phyloP scores from a whole-genome alignment of 2,797 vertebrate genomes.

The Sebastes trivittatus region DNA sequence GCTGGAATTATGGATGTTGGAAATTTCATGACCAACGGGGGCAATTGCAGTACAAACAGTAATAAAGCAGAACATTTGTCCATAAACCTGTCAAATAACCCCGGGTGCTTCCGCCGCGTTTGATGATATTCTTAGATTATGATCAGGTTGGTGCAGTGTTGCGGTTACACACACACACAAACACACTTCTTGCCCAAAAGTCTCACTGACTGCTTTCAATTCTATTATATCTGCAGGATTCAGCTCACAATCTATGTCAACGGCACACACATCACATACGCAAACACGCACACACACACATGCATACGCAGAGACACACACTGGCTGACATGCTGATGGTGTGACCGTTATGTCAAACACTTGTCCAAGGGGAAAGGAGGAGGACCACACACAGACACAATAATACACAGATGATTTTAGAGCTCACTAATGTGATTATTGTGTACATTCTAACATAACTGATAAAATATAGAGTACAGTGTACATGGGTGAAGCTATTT shows the following conservation, averaged over 20 bases:
- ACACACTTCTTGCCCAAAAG: neutral
- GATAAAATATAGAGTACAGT: neutral
- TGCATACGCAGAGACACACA: neutral
- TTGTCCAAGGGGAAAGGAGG: neutral
- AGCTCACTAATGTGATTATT: neutral
- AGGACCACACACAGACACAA: neutral
- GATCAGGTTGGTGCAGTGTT: neutral
- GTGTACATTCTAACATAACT: neutral
- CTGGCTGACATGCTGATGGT: neutral
- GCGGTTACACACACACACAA: neutral
- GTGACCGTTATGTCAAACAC: neutral
- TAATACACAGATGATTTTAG: neutral
- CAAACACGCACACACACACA: neutral
- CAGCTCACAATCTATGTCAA: neutral
- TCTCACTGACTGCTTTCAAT: neutral
- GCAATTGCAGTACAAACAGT: neutral
- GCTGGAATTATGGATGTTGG: constrained; percentile 1
- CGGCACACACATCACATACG: neutral
- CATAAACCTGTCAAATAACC: constrained; percentile 13
- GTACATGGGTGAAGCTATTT: neutral
- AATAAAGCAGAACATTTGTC: constrained; percentile 9
- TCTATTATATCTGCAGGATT: neutral
- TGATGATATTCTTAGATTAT: neutral
- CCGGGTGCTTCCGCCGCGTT: neutral
- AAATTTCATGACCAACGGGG: constrained; percentile 11